Base-by-base conservation (phyloP, 2,888 invertebrate genomes). In the Caenorhabditis plicata region DNA sequence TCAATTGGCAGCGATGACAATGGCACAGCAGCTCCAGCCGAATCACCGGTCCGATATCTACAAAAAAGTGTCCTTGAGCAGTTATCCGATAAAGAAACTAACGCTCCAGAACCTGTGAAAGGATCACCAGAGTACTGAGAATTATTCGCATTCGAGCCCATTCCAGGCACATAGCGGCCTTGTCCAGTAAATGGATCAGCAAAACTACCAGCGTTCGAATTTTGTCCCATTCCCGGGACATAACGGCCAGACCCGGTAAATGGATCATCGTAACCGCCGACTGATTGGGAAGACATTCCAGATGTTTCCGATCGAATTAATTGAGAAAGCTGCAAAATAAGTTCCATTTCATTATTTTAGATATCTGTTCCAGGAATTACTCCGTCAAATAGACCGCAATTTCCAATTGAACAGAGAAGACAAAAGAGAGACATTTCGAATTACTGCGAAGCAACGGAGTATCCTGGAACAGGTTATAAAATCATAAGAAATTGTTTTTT, bases 161-260 rank as follows among this genome's bases (percentile, higher is more conserved):
- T 26, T 26, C 41, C 45, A 22, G 81, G 78, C 9, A 80, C 73
- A 55, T 81, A 83, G 23, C 82, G 71, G 40, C 77, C 81, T 11
- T 71, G 64, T 19, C 65, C 65, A 5, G 65, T 62, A 45, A 65
- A 58, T 13, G 65, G 55, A 44, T 57, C 57, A 1, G 40, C 50
- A 29, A 13, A 36, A 8, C 26, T 47, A 17, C 29, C 38, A 15
- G 27, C n/a, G n/a, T 8, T 17, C 5, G 25, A 23, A 3, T 25
- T 26, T 7, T 15, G 22, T 13, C 13, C n/a, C n/a, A 45, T 56
- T 22, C 39, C 42, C 23, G 81, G 80, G 9, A 81, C 74, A 58
- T 81, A 83, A 38, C 82, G 71, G 42, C 77, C 81, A 7, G 71
- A 65, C 17, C 65, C 65, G n/a, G 62, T 58, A 40, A 62, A 58